Percentiles rank a stretch among this genome's conserved stretches.
phyloP scores from a whole-genome alignment of 2,113 vertebrate species.

The Hylia prasina region DNA sequence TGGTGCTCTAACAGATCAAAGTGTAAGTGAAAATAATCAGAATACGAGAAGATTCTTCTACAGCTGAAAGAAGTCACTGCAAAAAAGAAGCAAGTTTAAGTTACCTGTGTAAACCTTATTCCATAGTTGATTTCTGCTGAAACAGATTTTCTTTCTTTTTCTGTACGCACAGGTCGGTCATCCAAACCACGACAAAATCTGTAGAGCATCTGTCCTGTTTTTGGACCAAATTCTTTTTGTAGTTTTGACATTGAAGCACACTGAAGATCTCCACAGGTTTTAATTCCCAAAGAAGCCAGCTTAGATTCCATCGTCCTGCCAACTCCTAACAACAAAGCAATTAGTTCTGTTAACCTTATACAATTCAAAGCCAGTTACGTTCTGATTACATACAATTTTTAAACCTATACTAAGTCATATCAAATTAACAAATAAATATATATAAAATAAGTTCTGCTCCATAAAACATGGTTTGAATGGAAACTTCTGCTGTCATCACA shows the following conservation, averaged over 20 bases:
- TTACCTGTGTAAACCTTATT: conserved; percentile 91
- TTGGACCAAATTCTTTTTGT: conserved; percentile 94
- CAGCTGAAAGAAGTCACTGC: not conserved
- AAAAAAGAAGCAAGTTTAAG: not conserved
- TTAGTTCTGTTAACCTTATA: not conserved
- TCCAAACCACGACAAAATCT: conserved; percentile 95
- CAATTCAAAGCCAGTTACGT: not conserved
- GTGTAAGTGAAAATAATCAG: conserved; percentile 35
- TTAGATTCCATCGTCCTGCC: conserved; percentile 90
- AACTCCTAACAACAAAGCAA: conserved; percentile 79
- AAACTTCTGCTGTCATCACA: not conserved
- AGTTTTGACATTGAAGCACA: conserved; percentile 88
- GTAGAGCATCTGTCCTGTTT: conserved; percentile 93
- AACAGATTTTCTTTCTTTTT: conserved; percentile 95
- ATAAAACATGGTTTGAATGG: not conserved
- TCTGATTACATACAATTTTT: not conserved
- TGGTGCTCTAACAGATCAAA: conserved; percentile 40
- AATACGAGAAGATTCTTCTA: not conserved
- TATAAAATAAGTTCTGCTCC: not conserved
- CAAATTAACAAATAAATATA: not conserved
- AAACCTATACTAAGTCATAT: not conserved
- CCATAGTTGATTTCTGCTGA: conserved; percentile 99
- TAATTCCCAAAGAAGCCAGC: conserved; percentile 84
- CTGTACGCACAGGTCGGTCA: conserved; percentile 89
- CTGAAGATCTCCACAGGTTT: conserved; percentile 91